Evolutionary conservation across 2,888 invertebrate species (phyloP).

Genomic region (Pollenia amentaria): DNA sequence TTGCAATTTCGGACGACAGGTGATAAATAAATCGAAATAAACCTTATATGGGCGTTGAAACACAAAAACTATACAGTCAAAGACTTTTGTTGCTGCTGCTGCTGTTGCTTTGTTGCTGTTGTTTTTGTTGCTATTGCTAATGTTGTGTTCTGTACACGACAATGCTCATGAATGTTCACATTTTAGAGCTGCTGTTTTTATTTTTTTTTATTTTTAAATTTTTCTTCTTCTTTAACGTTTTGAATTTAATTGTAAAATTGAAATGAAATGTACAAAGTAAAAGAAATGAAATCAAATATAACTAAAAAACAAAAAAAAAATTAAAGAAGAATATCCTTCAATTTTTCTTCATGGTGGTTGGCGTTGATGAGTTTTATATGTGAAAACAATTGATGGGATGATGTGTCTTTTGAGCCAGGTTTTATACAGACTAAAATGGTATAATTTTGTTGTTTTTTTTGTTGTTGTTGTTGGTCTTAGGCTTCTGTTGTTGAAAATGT

Average conservation of each 20-base stretch:
- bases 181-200: constrained; percentile 63
- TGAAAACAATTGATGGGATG: constrained; percentile 37
- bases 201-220: background rate
- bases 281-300: constrained; percentile 40
- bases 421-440: constrained; percentile 54
- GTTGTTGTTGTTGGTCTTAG: background rate
- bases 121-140: background rate
- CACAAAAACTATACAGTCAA: constrained; percentile 60
- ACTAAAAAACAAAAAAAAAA: background rate
- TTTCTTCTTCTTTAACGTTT: constrained; percentile 15
- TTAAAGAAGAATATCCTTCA: constrained; percentile 67
- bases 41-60: constrained; percentile 75
- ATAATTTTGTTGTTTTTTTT: constrained; percentile 49
- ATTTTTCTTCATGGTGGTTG: constrained; percentile 74
- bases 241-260: constrained; percentile 70
- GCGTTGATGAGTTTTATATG: constrained; percentile 73
- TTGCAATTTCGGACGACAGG: constrained; percentile 81
- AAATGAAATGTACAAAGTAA: constrained; percentile 54
- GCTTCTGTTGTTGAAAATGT: background rate
- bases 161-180: constrained; percentile 73
- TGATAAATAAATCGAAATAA: constrained; percentile 84
- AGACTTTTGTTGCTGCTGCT: constrained; percentile 24
- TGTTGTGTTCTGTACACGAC: constrained; percentile 44
- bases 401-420: constrained; percentile 20
- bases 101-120: no score